Evolutionary conservation across 2,797 vertebrate genomes (phyloP), one percentile per base, ranked within the genome.

Genomic region (Pangasius larnaudii): DNA sequence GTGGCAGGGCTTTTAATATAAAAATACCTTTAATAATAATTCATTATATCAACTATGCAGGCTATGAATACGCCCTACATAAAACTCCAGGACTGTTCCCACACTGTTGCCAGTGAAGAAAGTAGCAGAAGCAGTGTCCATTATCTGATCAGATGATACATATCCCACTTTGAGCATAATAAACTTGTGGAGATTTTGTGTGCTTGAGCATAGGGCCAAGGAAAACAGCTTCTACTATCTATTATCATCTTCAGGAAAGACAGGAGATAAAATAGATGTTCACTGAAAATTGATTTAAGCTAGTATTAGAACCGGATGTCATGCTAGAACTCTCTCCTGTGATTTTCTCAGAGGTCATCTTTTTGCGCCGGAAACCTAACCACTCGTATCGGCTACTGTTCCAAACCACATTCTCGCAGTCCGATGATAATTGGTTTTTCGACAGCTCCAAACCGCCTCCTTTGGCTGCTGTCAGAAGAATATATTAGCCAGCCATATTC

Each of bases 381-480:
- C 49, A 46, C 53, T 71, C 61, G 27, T 59, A 67, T 56, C 79
- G 63, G 53, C 80, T 84, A 63, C 63, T 18, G 30, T 72, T 88
- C 84, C 85, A 79, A 87, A 71, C 86, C 77, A 13, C 86, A 39
- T 86, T 80, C 56, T 46, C n/a, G 18, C 75, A 79, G 80, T 49
- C 77, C 30, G 56, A 81, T 36, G 79, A 88, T 88, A 90, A 90
- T 85, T 88, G 85, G 72, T 61, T 78, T 84, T 74, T 85, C 33
- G 85, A 88, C 85, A 80, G 85, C 81, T 90, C 85, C 89, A 88
- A 88, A 90, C 85, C 87, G 58, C 87, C 82, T 82, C 87, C 84
- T 81, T 88, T 58, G 53, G 85, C 75, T 65, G 65, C 81, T 88
- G 87, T 88, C 87, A 90, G 30, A 84, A 85, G 67, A 90, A 90